These are phyloP conservation scores for Karalla daura DNA, from an alignment of 2,797 vertebrate genomes.

Conservation along the genomic window DNA sequence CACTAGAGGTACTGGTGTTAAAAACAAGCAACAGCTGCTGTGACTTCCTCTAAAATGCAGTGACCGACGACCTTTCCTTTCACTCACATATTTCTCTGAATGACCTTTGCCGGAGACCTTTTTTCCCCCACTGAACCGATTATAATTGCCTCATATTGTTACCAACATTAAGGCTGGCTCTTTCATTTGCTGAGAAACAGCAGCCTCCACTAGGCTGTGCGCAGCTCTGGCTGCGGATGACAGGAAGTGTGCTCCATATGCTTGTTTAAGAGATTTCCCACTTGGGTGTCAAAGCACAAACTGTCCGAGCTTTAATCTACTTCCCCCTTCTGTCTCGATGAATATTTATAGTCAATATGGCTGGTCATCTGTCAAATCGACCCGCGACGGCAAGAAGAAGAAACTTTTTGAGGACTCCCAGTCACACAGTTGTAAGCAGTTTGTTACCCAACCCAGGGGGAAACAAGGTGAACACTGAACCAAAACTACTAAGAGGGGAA, in stretches of 20 bases:
- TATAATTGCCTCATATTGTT: too few species aligned
- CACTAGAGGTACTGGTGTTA: not conserved
- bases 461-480: not conserved
- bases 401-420: not conserved
- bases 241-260: not conserved
- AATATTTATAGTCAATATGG: conserved; percentile 41
- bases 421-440: not conserved
- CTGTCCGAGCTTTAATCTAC: conserved; percentile 27
- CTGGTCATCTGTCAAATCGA: conserved; percentile 43
- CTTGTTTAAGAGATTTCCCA: conserved; percentile 19
- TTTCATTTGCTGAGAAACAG: conserved; percentile 1
- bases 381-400: not conserved
- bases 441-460: not conserved
- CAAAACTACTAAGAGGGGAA: conserved; percentile 3
- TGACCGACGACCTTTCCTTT: not conserved
- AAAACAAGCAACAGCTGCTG: not conserved
- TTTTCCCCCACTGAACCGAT: too few species aligned
- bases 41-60: not conserved
- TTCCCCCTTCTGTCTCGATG: conserved; percentile 20
- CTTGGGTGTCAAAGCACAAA: conserved; percentile 42
- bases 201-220: not conserved
- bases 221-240: not conserved
- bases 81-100: too few species aligned
- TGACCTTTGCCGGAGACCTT: too few species aligned
- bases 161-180: not conserved